Percentiles rank a stretch among this genome's conserved stretches.
Conservation (phyloP, 35 echinoderm and acorn worm species). For the Hemicentrotus pulcherrimus region DNA sequence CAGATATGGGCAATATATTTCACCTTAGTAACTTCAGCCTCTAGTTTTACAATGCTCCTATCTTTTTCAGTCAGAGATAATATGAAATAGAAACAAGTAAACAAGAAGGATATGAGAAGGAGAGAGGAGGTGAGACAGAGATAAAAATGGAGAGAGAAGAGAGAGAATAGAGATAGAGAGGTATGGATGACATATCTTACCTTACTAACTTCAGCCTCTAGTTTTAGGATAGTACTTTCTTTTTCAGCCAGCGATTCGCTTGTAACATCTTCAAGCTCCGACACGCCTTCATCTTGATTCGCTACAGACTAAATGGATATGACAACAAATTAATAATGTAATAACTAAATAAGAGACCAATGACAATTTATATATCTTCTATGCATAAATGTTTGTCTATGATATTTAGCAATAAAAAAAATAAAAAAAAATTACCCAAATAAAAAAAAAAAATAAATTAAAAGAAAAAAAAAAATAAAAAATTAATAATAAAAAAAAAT, state of each 20-base stretch:
- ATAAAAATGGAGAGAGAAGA: neutral
- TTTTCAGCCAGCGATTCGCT: constrained; percentile 74
- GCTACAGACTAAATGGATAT: constrained; percentile 50
- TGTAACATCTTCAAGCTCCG: constrained; percentile 66
- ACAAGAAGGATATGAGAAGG: too few species aligned
- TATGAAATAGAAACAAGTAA: too few species aligned
- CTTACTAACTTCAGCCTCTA: constrained; percentile 93
- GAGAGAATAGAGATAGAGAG: neutral
- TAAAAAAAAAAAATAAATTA: too few species aligned
- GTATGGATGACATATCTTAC: constrained; percentile 48
- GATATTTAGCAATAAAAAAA: too few species aligned
- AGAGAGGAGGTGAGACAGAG: neutral
- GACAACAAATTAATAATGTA: too few species aligned
- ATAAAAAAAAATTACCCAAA: too few species aligned
- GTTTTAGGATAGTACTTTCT: constrained; percentile 79
- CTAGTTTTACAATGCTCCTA: constrained; percentile 77
- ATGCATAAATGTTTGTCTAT: too few species aligned
- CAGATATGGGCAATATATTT: neutral
- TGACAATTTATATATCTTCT: too few species aligned
- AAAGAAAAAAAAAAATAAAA: too few species aligned
- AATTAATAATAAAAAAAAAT: too few species aligned
- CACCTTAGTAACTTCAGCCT: constrained; percentile 93
- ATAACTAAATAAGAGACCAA: too few species aligned
- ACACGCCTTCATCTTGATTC: constrained; percentile 84
- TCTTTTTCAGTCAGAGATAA: constrained; percentile 79